phyloP scores from a whole-genome alignment of 2,888 invertebrate genomes.

The Ischnura elegans region DNA sequence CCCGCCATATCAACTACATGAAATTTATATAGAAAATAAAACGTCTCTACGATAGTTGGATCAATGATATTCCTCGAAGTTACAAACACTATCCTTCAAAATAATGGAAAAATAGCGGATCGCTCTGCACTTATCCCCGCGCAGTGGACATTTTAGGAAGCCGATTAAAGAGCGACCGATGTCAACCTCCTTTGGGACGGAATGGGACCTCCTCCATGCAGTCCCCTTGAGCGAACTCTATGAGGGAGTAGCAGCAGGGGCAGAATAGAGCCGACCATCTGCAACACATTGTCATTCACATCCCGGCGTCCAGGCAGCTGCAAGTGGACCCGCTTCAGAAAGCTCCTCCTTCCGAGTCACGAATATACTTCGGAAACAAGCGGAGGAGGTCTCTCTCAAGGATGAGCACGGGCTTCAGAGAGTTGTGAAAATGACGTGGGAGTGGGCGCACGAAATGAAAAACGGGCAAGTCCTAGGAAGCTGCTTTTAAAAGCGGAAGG shows the following conservation, averaged over 20 bases:
- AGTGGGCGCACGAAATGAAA: neutral
- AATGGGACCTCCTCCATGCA: no score
- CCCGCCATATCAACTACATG: no score
- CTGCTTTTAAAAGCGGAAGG: neutral
- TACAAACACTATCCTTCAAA: no score
- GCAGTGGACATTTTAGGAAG: neutral
- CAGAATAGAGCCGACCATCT: neutral
- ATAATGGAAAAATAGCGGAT: no score
- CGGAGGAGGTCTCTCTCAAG: no score
- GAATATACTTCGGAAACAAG: no score
- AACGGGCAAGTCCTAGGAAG: neutral
- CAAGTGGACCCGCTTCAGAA: neutral
- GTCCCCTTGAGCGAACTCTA: neutral
- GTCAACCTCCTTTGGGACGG: no score
- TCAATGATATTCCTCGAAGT: no score
- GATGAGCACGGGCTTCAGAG: neutral
- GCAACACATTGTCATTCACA: neutral
- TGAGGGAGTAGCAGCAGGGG: neutral
- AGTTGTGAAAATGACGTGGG: neutral
- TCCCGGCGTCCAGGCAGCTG: neutral
- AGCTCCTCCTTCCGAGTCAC: neutral
- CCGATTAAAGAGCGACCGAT: neutral
- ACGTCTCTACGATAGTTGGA: no score
- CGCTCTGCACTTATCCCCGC: neutral
- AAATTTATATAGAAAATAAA: no score